phyloP scores from a whole-genome alignment of 2,797 vertebrate genomes.

The Meriones psammophilus region DNA sequence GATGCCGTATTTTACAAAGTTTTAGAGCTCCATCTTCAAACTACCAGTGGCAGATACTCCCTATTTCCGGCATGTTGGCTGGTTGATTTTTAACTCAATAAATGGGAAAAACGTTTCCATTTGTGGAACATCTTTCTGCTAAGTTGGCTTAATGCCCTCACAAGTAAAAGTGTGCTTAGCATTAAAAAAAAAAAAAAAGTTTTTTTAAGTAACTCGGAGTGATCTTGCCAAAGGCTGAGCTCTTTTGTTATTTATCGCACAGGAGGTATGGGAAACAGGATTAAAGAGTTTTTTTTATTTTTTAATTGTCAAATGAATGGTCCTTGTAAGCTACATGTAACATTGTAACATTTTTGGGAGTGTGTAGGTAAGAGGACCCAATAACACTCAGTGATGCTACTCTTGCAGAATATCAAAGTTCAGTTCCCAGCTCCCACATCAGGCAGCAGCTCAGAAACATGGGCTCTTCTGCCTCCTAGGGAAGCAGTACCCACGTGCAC shows the following conservation, averaged over 20 bases:
- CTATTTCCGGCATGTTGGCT: not conserved
- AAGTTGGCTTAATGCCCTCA: constrained; percentile 25
- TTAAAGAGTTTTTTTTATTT: constrained; percentile 18
- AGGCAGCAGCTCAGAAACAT: not conserved
- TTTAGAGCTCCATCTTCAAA: constrained; percentile 48
- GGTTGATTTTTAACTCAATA: constrained; percentile 44
- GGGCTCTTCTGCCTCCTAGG: not conserved
- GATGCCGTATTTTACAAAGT: not conserved
- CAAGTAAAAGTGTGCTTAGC: not conserved
- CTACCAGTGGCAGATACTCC: not conserved
- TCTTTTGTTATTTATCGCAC: not conserved
- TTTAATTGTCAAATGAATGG: not conserved
- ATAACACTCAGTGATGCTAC: not conserved
- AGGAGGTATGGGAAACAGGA: not conserved
- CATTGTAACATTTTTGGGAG: not conserved
- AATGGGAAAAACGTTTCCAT: not conserved
- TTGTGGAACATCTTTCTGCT: constrained; percentile 33
- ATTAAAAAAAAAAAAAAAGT: not conserved
- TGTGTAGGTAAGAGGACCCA: not conserved
- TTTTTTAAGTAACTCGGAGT: not conserved
- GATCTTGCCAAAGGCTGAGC: constrained; percentile 25
- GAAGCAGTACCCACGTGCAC: not conserved
- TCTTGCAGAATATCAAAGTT: not conserved
- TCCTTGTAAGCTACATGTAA: not conserved
- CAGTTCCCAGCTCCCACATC: not conserved